Evolutionary conservation across 2,113 vertebrate species (phyloP), one percentile per base, ranked within the genome.

Genomic region (Alethe diademata): DNA sequence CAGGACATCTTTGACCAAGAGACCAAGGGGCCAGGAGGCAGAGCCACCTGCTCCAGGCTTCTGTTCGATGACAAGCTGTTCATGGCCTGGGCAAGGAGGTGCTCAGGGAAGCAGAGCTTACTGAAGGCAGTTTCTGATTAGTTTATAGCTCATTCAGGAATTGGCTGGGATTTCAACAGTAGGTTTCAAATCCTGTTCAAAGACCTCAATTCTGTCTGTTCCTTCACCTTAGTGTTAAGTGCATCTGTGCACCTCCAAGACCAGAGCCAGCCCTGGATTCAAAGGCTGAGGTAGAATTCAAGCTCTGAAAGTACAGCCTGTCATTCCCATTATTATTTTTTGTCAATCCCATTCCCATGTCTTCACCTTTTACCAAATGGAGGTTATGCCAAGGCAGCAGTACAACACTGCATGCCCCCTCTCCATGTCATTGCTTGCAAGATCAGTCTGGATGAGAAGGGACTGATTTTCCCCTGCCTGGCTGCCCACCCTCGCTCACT

Each of bases 371-470:
- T 83, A 38, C 29, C 19, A 35, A 73, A 83, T 4, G 29, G 33
- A 65, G 17, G n/a, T 38, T 23, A 9, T 15, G 84, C 82, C 56
- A 84, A 64, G 35, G 26, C 79, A 91, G 69, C 8, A 15, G 67
- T 13, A 45, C 0, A 3, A 58, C 18, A 38, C 16, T n/a, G 14
- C 0, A 1, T 16, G 18, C 56, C 23, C 22, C 24, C 7, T 70
- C 35, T 81, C 47, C 54, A 33, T 75, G 58, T 20, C 33, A 14
- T 17, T 70, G 11, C 47, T 74, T 80, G 51, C 25, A 42, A 53
- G 17, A 53, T 33, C 5, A 3, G 5, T 14, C 42, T 76, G 51
- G 38, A 47, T 87, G 33, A 54, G 65, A 71, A 64, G 18, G 29
- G 23, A 8, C 16, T 3, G 2, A 12, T 54, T 38, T 84, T 94